Conservation (phyloP, 1,140 invertebrate species). For the Listronotus bonariensis region DNA sequence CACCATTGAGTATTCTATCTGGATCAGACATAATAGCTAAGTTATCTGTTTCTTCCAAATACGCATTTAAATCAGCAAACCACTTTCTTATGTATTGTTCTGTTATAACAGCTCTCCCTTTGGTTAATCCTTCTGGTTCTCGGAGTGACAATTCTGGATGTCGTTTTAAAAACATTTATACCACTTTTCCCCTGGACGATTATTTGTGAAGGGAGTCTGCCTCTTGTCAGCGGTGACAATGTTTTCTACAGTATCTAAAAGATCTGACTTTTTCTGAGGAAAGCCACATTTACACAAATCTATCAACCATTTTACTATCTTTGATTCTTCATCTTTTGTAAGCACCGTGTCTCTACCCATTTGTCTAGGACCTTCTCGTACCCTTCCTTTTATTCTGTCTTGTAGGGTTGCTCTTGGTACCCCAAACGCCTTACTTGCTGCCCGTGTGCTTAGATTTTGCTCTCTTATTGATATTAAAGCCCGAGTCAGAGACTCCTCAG, state of each 20-base stretch:
- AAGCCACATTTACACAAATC: conserved; percentile 25
- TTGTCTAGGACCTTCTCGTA: conserved; percentile 20
- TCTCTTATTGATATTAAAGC: conserved; percentile 22
- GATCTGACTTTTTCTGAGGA: too few species aligned
- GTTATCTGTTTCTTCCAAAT: too few species aligned
- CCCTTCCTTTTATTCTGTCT: conserved; percentile 32
- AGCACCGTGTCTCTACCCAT: conserved; percentile 25
- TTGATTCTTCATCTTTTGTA: conserved; percentile 21
- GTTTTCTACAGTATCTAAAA: too few species aligned
- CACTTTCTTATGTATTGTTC: conserved; percentile 31
- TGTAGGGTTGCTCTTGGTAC: conserved; percentile 33
- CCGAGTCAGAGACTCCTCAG: conserved; percentile 12
- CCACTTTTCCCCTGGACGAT: conserved; percentile 27
- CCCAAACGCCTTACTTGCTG: conserved; percentile 24
- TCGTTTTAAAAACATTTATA: conserved; percentile 25
- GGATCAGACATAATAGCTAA: conserved; percentile 28
- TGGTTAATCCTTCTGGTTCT: conserved; percentile 22
- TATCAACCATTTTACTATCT: conserved; percentile 23
- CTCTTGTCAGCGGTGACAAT: too few species aligned
- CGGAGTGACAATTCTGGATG: conserved; percentile 19
- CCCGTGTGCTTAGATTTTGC: conserved; percentile 21
- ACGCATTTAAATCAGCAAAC: conserved; percentile 28
- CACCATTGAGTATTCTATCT: conserved; percentile 29
- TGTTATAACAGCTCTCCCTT: conserved; percentile 23
- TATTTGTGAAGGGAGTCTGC: conserved; percentile 35